Evolutionary conservation across 2,113 vertebrate species (phyloP).

Genomic region (Galemys pyrenaicus): DNA sequence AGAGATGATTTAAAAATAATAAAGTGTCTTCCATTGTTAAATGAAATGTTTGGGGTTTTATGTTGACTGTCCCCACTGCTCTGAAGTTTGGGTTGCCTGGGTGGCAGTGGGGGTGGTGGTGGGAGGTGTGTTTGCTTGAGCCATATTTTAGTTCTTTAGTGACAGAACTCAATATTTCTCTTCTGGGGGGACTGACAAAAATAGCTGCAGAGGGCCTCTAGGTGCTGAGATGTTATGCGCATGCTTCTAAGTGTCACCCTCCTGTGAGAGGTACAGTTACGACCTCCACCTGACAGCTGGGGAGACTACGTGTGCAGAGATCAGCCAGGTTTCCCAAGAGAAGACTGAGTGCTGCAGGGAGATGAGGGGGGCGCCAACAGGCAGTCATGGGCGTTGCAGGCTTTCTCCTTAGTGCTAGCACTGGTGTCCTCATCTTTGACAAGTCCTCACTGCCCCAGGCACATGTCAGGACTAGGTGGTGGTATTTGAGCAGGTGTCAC

Average conservation of each 20-base stretch:
- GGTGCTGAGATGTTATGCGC: not conserved
- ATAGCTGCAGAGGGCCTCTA: not conserved
- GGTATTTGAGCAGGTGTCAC: no score
- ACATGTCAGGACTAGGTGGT: no score
- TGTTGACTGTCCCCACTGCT: not conserved
- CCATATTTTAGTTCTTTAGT: not conserved
- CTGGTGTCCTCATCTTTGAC: no score
- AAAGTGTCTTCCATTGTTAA: constrained; percentile 80
- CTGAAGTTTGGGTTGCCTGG: not conserved
- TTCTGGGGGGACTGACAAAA: not conserved
- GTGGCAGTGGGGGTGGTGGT: not conserved
- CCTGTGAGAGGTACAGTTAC: not conserved
- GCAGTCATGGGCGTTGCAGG: not conserved
- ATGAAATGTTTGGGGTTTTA: not conserved
- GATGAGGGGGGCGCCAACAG: not conserved
- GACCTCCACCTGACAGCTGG: not conserved
- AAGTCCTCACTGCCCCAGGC: no score
- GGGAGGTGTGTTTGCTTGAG: not conserved
- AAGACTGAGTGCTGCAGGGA: not conserved
- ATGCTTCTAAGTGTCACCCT: not conserved
- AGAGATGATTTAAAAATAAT: constrained; percentile 78
- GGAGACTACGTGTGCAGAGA: not conserved
- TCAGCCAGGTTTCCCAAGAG: not conserved
- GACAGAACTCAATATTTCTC: not conserved
- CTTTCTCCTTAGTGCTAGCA: no score